Evolutionary conservation across 2,113 vertebrate genomes (phyloP).

Genomic region (Embiotoca jacksoni): DNA sequence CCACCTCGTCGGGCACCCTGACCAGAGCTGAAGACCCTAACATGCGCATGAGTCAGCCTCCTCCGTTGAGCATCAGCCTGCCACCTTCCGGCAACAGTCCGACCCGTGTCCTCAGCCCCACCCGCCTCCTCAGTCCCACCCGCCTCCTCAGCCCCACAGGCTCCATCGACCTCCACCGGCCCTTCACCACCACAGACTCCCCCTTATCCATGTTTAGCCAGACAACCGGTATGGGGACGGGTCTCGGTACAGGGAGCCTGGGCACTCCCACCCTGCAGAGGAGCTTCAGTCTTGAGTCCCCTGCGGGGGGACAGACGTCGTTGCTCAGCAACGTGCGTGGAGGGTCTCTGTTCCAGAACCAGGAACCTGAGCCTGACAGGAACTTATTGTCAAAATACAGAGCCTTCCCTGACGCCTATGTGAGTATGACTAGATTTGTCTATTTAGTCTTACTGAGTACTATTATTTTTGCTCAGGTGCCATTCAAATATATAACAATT

Average conservation of each 20-base stretch:
- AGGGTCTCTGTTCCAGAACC: constrained; percentile 52
- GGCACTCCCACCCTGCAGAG: constrained; percentile 66
- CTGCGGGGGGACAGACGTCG: constrained; percentile 16
- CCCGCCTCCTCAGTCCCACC: constrained; percentile 53
- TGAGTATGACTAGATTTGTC: constrained; percentile 77
- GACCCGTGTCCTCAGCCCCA: constrained; percentile 54
- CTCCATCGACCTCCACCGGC: constrained; percentile 57
- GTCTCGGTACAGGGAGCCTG: neutral
- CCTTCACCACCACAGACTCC: constrained; percentile 38
- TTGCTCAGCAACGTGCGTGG: constrained; percentile 43
- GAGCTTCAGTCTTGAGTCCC: constrained; percentile 64
- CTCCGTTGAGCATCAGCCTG: constrained; percentile 4
- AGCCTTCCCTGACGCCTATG: constrained; percentile 83
- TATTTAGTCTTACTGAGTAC: too few species aligned
- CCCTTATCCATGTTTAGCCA: constrained; percentile 44
- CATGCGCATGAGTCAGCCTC: constrained; percentile 50
- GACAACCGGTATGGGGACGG: constrained; percentile 14
- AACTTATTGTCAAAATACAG: constrained; percentile 62
- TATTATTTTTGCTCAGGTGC: too few species aligned
- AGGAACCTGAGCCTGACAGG: constrained; percentile 49
- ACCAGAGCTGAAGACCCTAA: constrained; percentile 35
- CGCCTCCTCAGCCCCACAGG: constrained; percentile 55
- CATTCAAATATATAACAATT: too few species aligned
- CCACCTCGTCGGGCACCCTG: constrained; percentile 55
- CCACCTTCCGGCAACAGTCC: constrained; percentile 50